Percentiles rank a stretch among this genome's conserved stretches.
phyloP scores from a whole-genome alignment of 2,113 vertebrate genomes.

The Hemichromis elongatus region DNA sequence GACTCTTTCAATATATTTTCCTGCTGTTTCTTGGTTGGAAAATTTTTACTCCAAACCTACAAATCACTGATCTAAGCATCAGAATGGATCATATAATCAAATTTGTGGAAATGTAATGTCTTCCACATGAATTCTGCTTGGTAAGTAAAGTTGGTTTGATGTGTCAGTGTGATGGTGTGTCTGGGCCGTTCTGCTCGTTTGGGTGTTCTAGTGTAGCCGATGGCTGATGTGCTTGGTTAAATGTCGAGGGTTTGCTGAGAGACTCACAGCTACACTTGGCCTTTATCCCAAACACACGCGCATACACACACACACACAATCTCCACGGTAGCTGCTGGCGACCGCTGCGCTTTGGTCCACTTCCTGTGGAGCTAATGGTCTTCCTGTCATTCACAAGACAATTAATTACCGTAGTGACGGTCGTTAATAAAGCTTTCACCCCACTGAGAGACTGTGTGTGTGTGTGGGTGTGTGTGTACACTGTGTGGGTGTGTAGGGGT shows the following conservation, averaged over 20 bases:
- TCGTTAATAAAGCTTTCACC: constrained; percentile 54
- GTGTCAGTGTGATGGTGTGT: accelerated
- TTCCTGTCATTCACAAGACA: constrained; percentile 49
- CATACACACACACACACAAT: neutral
- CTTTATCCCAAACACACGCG: neutral
- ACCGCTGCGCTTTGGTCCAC: constrained; percentile 29
- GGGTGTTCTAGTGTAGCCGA: neutral
- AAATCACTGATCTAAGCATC: neutral
- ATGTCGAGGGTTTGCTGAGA: neutral
- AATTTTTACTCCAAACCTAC: neutral
- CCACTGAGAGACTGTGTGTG: neutral
- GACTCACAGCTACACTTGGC: neutral
- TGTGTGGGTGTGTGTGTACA: neutral
- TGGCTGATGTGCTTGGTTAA: neutral
- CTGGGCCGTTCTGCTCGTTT: neutral
- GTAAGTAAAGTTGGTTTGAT: neutral
- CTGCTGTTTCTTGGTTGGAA: neutral
- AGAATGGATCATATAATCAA: neutral
- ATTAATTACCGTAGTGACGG: constrained; percentile 47
- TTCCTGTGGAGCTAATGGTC: constrained; percentile 55
- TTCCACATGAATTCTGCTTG: neutral
- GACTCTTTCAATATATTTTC: neutral
- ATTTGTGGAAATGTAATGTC: neutral
- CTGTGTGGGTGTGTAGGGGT: neutral
- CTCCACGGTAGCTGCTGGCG: neutral